Percentiles rank a stretch among this genome's conserved stretches.
Evolutionary conservation across 2,797 vertebrate species (phyloP).

Genomic region (Chelonia mydas): DNA sequence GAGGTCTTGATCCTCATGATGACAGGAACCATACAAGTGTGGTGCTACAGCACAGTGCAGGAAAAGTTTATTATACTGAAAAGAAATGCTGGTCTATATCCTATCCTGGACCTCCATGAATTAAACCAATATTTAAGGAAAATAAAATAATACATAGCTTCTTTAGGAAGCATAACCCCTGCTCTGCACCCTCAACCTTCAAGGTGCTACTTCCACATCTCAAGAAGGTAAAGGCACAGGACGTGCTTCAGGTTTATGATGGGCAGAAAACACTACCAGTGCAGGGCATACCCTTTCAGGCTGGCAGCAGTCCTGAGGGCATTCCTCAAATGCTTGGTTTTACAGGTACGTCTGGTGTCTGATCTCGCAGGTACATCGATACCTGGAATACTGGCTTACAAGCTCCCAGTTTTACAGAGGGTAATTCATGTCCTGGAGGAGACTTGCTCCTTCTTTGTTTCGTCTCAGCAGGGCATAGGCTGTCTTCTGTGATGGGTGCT

Average conservation of each 20-base stretch:
- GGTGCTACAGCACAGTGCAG: too few relatives aligned
- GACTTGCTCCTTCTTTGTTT: neutral
- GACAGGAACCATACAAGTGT: too few relatives aligned
- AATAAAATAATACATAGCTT: neutral
- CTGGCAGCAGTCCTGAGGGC: neutral
- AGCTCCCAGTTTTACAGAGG: neutral
- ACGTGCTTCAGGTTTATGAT: neutral
- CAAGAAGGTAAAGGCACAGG: too few relatives aligned
- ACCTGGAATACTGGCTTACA: neutral
- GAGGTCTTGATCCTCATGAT: too few relatives aligned
- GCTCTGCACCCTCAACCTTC: neutral
- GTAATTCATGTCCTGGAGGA: neutral
- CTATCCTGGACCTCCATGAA: too few relatives aligned
- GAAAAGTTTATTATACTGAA: too few relatives aligned
- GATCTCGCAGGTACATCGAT: neutral
- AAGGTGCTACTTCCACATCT: neutral
- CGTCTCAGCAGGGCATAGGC: too few relatives aligned
- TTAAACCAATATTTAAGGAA: too few relatives aligned
- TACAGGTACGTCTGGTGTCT: accelerated
- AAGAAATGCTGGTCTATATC: too few relatives aligned
- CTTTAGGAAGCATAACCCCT: neutral
- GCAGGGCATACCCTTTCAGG: neutral
- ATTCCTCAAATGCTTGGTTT: neutral
- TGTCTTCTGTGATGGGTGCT: too few relatives aligned
- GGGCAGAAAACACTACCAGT: neutral